Conservation (phyloP, 2,888 invertebrate species). For the Patella pellucida region DNA sequence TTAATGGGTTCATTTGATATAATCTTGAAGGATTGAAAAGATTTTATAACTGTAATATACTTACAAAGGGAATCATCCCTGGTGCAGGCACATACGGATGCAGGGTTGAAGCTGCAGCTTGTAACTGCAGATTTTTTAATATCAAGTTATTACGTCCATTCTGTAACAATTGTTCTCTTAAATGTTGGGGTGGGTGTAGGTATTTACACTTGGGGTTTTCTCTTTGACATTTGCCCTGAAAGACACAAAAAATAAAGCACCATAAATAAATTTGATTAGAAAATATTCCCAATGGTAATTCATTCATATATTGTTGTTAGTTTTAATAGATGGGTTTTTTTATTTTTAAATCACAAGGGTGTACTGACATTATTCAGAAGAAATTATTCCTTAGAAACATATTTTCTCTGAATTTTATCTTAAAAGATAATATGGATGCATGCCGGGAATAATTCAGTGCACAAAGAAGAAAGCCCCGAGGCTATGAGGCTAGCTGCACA, state of each 20-base stretch:
- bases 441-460: too few species aligned
- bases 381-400: too few species aligned
- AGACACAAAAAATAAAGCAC: conserved; percentile 13
- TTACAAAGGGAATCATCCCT: conserved; percentile 60
- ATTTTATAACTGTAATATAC: conserved; percentile 32
- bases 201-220: conserved; percentile 99
- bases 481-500: too few species aligned
- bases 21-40: neutral
- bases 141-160: conserved; percentile 99
- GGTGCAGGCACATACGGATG: conserved; percentile 45
- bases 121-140: conserved; percentile 85
- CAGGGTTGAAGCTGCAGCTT: conserved; percentile 56
- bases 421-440: too few species aligned
- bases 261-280: neutral
- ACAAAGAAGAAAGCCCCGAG: too few species aligned
- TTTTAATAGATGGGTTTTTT: too few species aligned
- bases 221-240: conserved; percentile 98
- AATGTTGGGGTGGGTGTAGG: conserved; percentile 99
- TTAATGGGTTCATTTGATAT: too few species aligned
- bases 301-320: neutral
- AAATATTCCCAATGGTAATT: neutral
- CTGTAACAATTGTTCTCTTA: conserved; percentile 99
- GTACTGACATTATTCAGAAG: too few species aligned
- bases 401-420: too few species aligned
- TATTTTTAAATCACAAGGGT: too few species aligned